These are phyloP conservation scores for Tenebrosternarchus preto DNA, from an alignment of 2,113 vertebrate species.

Conservation along the genomic window DNA sequence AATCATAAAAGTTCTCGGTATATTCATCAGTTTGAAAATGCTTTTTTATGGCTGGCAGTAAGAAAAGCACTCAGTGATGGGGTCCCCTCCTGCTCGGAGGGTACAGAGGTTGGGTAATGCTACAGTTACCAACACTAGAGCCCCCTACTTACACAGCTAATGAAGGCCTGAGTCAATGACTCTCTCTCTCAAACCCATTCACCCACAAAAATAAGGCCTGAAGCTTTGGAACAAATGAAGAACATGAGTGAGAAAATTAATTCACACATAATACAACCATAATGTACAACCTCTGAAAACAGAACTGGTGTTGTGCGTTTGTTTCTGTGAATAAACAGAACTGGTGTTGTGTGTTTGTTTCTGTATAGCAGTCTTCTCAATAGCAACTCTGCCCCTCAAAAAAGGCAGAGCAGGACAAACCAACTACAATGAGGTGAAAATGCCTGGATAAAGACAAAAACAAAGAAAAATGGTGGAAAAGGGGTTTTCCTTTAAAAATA, in stretches of 20 bases:
- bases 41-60: slow-evolving; percentile 32
- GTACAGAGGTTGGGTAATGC: slow-evolving; percentile 24
- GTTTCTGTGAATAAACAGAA: not conserved
- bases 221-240: slow-evolving; percentile 7
- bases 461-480: no score
- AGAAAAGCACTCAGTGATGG: slow-evolving; percentile 17
- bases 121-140: not conserved
- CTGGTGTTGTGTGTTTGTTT: not conserved
- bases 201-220: not conserved
- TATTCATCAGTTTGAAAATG: slow-evolving; percentile 49
- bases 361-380: no score
- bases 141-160: slow-evolving; percentile 18
- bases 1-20: slow-evolving; percentile 36
- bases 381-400: not conserved
- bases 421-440: no score
- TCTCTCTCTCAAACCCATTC: not conserved
- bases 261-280: not conserved
- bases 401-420: not conserved
- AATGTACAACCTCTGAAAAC: slow-evolving; percentile 20
- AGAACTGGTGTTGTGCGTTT: slow-evolving; percentile 39
- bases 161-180: slow-evolving; percentile 13
- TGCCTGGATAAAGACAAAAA: no score
- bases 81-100: not conserved
- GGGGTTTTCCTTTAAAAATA: no score
- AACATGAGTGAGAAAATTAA: not conserved